Base-by-base conservation (phyloP, 1,140 invertebrate species). In the Yoshiicerus persimilis region DNA sequence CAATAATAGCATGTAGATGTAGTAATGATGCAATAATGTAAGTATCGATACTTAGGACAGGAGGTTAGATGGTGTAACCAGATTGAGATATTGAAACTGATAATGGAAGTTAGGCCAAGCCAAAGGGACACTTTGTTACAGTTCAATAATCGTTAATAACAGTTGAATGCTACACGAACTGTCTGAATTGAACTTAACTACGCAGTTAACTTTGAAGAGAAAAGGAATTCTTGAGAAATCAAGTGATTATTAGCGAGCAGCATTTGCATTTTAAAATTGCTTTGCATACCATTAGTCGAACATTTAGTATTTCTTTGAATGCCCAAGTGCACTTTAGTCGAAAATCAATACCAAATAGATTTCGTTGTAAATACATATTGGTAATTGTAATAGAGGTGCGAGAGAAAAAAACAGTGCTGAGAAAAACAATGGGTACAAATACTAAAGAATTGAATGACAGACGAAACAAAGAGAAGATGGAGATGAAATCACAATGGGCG, bases 131-230 rank as follows among this genome's bases (percentile, higher is more conserved):
- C 34, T 80, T 80, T 80, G 75, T 36, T 80, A 80, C 75, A 80
- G 75, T 80, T 80, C 75, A 80, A 80, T 80, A 80, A 38, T 80
- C 34, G 47, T 80, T n/a, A n/a, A 36, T 80, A 80, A 80, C n/a
- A 36, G 20, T 80, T 36, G 32, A 36, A 80, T 70, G 32, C 20
- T 34, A 38, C 75, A 80, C 75, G 75, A 80, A 80, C 75, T 80
- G 64, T 70, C 27, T 56, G 47, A 56, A 56, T 56, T 56, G 66
- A 70, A 70, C 23, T 70, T 70, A 70, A 70, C 66, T 70, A 30
- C 66, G 66, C 16, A 70, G 66, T 56, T 56, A 56, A 56, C 16
- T 56, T 56, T 5, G 47, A 16, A 56, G 47, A 30, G 64, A 70
- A 70, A 30, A 30, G 23, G 13, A 80, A 36, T 80, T 80, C 32